Evolutionary conservation across 1,140 invertebrate species (phyloP).

Genomic region (Drosophila mayri): DNA sequence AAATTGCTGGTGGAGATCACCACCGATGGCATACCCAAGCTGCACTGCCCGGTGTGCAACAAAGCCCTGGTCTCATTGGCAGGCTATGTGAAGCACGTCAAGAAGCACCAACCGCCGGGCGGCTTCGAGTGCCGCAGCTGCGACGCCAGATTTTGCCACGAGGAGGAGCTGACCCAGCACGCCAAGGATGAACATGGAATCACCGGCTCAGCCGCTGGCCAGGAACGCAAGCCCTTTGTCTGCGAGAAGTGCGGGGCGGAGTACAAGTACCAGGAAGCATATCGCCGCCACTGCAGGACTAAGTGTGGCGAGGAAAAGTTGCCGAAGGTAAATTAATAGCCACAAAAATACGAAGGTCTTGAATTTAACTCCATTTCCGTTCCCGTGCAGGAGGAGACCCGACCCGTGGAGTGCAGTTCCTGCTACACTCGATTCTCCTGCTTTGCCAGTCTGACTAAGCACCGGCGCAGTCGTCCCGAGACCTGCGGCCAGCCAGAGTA

Average conservation of each 20-base stretch:
- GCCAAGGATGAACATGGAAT: conserved; percentile 48
- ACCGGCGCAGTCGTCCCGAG: conserved; percentile 82
- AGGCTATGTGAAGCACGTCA: conserved; percentile 82
- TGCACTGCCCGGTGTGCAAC: conserved; percentile 79
- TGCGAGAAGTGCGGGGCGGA: conserved; percentile 83
- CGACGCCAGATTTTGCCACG: conserved; percentile 62
- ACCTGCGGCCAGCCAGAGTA: conserved; percentile 83
- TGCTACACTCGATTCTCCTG: conserved; percentile 85
- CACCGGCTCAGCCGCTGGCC: conserved; percentile 28
- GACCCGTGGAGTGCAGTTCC: conserved; percentile 84
- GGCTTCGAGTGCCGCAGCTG: conserved; percentile 77
- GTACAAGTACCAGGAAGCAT: conserved; percentile 75
- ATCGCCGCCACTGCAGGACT: conserved; percentile 76
- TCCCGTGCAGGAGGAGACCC: conserved; percentile 40
- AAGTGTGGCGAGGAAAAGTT: conserved; percentile 76
- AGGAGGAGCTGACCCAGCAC: conserved; percentile 72
- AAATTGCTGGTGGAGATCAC: conserved; percentile 79
- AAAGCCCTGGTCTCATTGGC: conserved; percentile 74
- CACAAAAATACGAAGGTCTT: accelerated
- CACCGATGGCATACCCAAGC: conserved; percentile 76
- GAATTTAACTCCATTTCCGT: too few relatives aligned
- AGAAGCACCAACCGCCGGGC: conserved; percentile 80
- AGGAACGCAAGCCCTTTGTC: conserved; percentile 50
- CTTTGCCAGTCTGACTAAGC: conserved; percentile 84
- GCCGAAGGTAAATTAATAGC: conserved; percentile 2